Percentiles rank a stretch among this genome's conserved stretches.
Evolutionary conservation across 2,113 vertebrate species (phyloP).

Genomic region (Aplodontia rufa): DNA sequence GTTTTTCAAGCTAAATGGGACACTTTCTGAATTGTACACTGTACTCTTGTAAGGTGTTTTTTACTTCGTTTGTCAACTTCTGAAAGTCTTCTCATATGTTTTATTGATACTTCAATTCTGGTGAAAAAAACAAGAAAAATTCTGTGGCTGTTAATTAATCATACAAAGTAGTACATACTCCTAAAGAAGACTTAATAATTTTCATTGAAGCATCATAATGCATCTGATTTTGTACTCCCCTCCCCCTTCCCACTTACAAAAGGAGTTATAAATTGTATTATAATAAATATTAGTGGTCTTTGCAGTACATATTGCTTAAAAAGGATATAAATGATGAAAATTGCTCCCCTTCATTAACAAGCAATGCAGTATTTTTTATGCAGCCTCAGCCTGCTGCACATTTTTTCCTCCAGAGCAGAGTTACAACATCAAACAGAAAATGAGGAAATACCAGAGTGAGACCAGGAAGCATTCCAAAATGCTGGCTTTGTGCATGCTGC

Average conservation of each 20-base stretch:
- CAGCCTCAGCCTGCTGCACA: neutral
- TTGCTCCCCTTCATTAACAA: neutral
- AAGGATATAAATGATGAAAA: neutral
- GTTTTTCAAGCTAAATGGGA: neutral
- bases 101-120: neutral
- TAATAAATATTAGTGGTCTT: neutral
- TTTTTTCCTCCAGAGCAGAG: neutral
- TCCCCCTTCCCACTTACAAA: neutral
- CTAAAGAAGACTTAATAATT: neutral
- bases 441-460: neutral
- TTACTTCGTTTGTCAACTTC: neutral
- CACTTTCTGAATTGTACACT: neutral
- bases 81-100: constrained; percentile 9
- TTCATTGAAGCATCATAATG: neutral
- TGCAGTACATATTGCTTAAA: neutral
- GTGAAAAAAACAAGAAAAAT: neutral
- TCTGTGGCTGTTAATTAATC: neutral
- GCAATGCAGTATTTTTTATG: neutral
- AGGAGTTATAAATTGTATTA: neutral
- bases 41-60: neutral
- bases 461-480: neutral
- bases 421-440: neutral
- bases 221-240: neutral
- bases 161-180: neutral
- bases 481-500: neutral